phyloP scores from a whole-genome alignment of 2,888 invertebrate genomes.

The Netelia inedita region DNA sequence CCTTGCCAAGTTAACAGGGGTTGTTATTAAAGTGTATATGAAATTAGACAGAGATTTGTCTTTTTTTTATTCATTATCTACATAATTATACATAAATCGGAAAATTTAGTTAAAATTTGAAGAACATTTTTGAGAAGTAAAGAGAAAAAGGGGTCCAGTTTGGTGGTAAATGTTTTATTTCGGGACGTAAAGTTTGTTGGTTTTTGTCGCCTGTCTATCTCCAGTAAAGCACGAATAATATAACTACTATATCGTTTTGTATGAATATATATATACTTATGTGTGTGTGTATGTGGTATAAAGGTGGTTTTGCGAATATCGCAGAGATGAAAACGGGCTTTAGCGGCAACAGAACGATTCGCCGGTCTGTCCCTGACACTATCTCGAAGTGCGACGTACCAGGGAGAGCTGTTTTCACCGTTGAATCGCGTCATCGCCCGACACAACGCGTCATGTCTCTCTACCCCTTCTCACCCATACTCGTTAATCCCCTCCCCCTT shows the following conservation, averaged over 20 bases:
- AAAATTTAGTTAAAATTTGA: background rate
- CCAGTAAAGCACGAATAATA: background rate
- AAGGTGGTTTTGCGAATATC: slow-evolving; percentile 36
- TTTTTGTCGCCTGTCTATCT: too few relatives aligned
- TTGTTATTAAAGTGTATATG: background rate
- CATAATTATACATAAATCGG: background rate
- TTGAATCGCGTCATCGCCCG: slow-evolving; percentile 51
- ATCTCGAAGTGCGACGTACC: slow-evolving; percentile 71
- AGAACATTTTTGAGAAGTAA: too few relatives aligned
- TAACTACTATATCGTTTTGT: background rate
- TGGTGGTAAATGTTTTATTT: too few relatives aligned
- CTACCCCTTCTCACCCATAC: background rate
- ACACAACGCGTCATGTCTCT: slow-evolving; percentile 15
- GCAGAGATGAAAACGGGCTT: slow-evolving; percentile 61
- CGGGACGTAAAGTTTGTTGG: too few relatives aligned
- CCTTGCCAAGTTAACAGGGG: background rate
- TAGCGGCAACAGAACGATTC: slow-evolving; percentile 44
- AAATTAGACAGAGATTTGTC: background rate
- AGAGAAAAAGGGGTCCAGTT: too few relatives aligned
- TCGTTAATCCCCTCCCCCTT: slow-evolving; percentile 34
- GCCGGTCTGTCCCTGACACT: slow-evolving; percentile 79
- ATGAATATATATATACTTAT: background rate
- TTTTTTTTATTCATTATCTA: background rate
- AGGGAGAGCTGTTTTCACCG: slow-evolving; percentile 51
- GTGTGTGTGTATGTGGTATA: background rate